A percentile compares a stretch with the other conserved stretches of the same genome.
These are phyloP conservation scores for Xylota sylvarum DNA, from an alignment of 2,888 invertebrate genomes.

Conservation along the genomic window DNA sequence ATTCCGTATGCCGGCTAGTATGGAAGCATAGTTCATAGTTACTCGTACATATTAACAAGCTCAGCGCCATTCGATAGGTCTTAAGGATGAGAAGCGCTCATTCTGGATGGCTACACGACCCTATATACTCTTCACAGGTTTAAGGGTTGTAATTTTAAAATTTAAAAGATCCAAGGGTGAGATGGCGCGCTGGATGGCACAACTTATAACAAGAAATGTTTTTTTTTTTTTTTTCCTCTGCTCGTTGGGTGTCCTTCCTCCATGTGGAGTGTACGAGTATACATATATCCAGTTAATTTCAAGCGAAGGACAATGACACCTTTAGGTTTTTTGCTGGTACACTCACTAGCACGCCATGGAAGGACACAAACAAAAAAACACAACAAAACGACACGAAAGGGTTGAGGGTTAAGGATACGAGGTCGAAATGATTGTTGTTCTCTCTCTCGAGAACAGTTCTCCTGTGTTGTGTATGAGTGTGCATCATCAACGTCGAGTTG, in stretches of 20 bases:
- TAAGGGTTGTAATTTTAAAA: conserved; percentile 57
- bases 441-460: conserved; percentile 40
- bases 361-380: not conserved
- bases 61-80: conserved; percentile 43
- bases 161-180: conserved; percentile 38
- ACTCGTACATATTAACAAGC: conserved; percentile 49
- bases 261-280: conserved; percentile 36
- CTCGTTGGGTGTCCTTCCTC: conserved; percentile 35
- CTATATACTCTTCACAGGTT: conserved; percentile 19
- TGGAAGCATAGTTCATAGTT: conserved; percentile 33
- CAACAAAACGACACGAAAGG: conserved; percentile 27
- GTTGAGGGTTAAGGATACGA: conserved; percentile 69
- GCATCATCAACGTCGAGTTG: conserved; percentile 34
- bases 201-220: conserved; percentile 29
- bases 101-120: conserved; percentile 11
- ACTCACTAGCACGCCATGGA: conserved; percentile 37
- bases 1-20: not conserved
- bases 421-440: conserved; percentile 46
- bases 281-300: conserved; percentile 61
- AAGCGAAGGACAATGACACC: conserved; percentile 71
- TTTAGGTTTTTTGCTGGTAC: conserved; percentile 32
- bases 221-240: not conserved
- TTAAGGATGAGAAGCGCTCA: conserved; percentile 1
- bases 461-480: not conserved
- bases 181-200: conserved; percentile 1